A percentile compares a stretch with the other conserved stretches of the same genome.
These are phyloP conservation scores for Pantala flavescens DNA, from an alignment of 1,140 invertebrate genomes.

Conservation along the genomic window DNA sequence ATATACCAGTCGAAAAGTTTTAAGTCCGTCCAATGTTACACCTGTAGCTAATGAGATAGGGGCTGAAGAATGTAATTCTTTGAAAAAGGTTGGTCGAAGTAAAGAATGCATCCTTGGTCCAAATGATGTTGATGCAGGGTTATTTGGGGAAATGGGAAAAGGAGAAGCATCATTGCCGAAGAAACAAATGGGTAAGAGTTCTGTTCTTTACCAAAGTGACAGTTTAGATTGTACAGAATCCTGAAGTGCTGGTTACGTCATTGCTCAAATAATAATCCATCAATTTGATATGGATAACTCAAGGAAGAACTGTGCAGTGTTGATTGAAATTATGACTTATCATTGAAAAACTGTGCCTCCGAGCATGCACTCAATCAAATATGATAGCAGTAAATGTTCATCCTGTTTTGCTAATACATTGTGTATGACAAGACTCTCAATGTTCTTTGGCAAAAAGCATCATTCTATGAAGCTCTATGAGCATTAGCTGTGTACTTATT, in stretches of 20 bases:
- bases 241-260: not conserved
- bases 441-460: not conserved
- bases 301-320: not conserved
- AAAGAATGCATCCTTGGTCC: not conserved
- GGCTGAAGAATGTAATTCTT: not conserved
- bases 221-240: not conserved
- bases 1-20: not conserved
- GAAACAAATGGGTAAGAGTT: not conserved
- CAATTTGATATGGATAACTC: not conserved
- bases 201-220: constrained; percentile 1
- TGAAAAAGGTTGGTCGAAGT: not conserved
- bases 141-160: not conserved
- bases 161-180: not conserved
- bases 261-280: not conserved
- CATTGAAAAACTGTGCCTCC: not conserved
- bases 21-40: not conserved
- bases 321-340: not conserved
- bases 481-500: not conserved
- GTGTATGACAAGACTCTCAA: not conserved
- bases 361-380: not conserved
- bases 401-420: not conserved
- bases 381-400: not conserved
- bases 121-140: not conserved
- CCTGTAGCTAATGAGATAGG: not conserved
- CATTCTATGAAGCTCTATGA: not conserved